Percentiles rank a stretch among this genome's conserved stretches.
Conservation (phyloP, 2,797 vertebrate genomes). For the Argentina silus region DNA sequence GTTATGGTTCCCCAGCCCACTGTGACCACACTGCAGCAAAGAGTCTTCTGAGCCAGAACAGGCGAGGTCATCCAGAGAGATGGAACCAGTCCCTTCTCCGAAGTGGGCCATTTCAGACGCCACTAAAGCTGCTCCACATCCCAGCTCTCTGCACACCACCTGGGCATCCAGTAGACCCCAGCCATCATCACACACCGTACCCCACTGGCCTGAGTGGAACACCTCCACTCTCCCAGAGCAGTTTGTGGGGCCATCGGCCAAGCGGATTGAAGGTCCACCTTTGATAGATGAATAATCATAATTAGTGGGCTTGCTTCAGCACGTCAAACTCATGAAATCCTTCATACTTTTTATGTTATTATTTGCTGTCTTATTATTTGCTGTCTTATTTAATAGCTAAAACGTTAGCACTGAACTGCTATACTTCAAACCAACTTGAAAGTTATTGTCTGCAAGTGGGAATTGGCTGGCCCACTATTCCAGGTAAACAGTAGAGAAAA, state of each 20-base stretch:
- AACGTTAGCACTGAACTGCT: too few species aligned
- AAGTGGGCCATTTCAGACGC: constrained; percentile 2
- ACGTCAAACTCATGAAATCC: too few species aligned
- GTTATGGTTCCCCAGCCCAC: not conserved
- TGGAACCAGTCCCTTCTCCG: constrained; percentile 18
- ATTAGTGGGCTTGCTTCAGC: too few species aligned
- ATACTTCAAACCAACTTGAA: too few species aligned
- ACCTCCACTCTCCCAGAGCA: constrained; percentile 25
- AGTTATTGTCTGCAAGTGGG: too few species aligned
- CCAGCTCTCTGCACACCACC: constrained; percentile 49
- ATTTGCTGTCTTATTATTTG: too few species aligned
- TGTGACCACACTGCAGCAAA: constrained; percentile 4
- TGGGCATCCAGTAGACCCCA: constrained; percentile 29
- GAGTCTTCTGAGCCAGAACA: constrained; percentile 18
- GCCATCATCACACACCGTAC: constrained; percentile 26
- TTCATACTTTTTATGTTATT: too few species aligned
- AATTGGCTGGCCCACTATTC: too few species aligned
- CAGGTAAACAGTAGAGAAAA: too few species aligned
- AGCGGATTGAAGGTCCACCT: not conserved
- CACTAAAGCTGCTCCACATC: constrained; percentile 18
- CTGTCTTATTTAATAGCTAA: too few species aligned
- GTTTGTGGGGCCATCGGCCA: too few species aligned
- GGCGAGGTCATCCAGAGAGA: constrained; percentile 18
- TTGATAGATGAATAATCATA: not conserved
- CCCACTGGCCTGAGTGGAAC: constrained; percentile 16